Evolutionary conservation across 2,113 vertebrate species (phyloP).

Genomic region (Salvator merianae): DNA sequence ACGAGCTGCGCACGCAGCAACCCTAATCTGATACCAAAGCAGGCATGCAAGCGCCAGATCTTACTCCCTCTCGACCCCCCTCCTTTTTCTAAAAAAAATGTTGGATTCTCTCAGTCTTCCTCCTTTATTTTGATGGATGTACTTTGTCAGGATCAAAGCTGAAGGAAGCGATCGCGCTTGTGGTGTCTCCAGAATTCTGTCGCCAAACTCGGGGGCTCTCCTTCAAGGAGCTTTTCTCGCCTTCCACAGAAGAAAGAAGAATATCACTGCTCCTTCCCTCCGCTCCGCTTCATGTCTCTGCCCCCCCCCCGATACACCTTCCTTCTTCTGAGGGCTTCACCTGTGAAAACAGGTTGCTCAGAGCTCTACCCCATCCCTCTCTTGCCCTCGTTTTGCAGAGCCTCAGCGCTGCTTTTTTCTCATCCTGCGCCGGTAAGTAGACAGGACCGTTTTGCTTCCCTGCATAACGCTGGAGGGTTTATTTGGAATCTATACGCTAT

Average conservation of each 20-base stretch:
- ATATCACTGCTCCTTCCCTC: background rate
- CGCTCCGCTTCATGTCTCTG: conserved; percentile 48
- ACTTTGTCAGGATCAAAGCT: conserved; percentile 53
- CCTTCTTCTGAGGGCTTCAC: background rate
- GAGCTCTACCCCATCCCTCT: background rate
- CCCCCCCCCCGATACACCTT: background rate
- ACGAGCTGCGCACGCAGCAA: background rate
- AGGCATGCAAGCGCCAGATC: background rate
- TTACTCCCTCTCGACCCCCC: too few species aligned
- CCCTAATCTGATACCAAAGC: background rate
- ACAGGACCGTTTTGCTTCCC: background rate
- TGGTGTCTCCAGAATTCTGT: conserved; percentile 44
- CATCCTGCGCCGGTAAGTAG: conserved; percentile 65
- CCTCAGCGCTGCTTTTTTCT: conserved; percentile 51
- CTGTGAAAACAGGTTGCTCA: conserved; percentile 32
- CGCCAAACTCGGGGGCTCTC: background rate
- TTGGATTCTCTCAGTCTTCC: background rate
- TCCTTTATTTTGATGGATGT: background rate
- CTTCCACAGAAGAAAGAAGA: background rate
- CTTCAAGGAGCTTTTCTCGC: background rate
- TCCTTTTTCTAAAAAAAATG: too few species aligned
- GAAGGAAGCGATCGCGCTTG: conserved; percentile 52
- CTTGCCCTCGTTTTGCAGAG: conserved; percentile 46
- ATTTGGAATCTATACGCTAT: background rate
- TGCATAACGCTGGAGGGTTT: conserved; percentile 30